A percentile compares a stretch with the other conserved stretches of the same genome.
Conservation (phyloP, 1,140 invertebrate species). For the Cryptotermes secundus region DNA sequence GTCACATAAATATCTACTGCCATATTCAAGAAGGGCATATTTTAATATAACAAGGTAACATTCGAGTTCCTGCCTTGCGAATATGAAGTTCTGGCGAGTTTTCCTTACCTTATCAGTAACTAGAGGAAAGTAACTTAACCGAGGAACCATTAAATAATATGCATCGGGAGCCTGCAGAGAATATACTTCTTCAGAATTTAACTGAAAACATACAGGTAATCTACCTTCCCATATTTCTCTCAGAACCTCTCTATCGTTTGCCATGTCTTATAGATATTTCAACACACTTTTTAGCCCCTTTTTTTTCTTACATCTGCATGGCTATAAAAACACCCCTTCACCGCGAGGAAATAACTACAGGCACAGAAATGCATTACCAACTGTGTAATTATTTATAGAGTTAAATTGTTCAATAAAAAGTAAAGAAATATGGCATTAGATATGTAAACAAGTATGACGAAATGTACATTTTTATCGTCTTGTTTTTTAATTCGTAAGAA, state of each 20-base stretch:
- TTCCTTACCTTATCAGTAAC: conserved; percentile 87
- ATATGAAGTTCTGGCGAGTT: neutral
- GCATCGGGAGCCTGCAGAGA: conserved; percentile 86
- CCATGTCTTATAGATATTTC: conserved; percentile 57
- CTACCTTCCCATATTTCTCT: conserved; percentile 95
- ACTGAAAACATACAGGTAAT: conserved; percentile 86
- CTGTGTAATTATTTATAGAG: too few species aligned
- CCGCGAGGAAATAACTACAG: too few species aligned
- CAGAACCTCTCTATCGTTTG: conserved; percentile 88
- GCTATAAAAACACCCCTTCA: too few species aligned
- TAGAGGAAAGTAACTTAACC: conserved; percentile 93
- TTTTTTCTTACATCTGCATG: too few species aligned
- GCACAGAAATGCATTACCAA: too few species aligned
- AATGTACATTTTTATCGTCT: too few species aligned
- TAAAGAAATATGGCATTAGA: too few species aligned
- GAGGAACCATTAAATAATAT: conserved; percentile 92
- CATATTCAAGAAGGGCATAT: too few species aligned
- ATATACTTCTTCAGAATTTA: conserved; percentile 84
- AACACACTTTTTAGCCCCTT: too few species aligned
- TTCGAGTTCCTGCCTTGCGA: neutral
- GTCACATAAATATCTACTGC: neutral
- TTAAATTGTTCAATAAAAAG: too few species aligned
- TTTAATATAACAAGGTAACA: neutral
- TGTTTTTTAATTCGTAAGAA: too few species aligned
- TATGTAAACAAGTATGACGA: too few species aligned